These are phyloP conservation scores for Spermophilus dauricus DNA, from an alignment of 2,113 vertebrate genomes.

Conservation along the genomic window DNA sequence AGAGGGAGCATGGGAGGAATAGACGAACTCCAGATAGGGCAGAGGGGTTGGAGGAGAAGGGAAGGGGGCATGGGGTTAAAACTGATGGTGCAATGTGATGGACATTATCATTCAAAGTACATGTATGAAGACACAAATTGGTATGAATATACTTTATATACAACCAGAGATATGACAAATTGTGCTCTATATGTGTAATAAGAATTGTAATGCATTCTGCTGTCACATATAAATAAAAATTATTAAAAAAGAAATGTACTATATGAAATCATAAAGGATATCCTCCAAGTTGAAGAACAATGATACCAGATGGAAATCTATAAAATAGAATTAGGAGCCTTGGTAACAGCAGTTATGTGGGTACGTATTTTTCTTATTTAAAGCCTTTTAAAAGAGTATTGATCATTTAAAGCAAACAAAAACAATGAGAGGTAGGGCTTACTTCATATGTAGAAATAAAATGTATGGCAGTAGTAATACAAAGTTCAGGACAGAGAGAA, in stretches of 20 bases:
- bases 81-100: too few species aligned
- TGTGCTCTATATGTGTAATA: too few species aligned
- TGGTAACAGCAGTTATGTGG: neutral
- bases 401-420: neutral
- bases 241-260: neutral
- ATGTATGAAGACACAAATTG: too few species aligned
- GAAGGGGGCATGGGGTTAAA: too few species aligned
- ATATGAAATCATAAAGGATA: neutral
- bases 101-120: too few species aligned
- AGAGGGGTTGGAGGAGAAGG: too few species aligned
- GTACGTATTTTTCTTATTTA: conserved; percentile 23
- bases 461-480: neutral
- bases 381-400: conserved; percentile 4
- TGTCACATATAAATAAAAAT: too few species aligned
- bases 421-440: neutral
- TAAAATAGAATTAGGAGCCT: neutral
- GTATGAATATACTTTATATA: too few species aligned
- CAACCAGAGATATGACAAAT: too few species aligned
- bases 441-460: neutral
- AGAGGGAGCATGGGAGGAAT: too few species aligned
- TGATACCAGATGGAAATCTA: neutral
- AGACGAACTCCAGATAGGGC: too few species aligned
- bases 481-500: neutral
- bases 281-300: neutral
- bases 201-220: too few species aligned